Base-by-base conservation (phyloP, 2,113 vertebrate genomes). In the Thunnus maccoyii region DNA sequence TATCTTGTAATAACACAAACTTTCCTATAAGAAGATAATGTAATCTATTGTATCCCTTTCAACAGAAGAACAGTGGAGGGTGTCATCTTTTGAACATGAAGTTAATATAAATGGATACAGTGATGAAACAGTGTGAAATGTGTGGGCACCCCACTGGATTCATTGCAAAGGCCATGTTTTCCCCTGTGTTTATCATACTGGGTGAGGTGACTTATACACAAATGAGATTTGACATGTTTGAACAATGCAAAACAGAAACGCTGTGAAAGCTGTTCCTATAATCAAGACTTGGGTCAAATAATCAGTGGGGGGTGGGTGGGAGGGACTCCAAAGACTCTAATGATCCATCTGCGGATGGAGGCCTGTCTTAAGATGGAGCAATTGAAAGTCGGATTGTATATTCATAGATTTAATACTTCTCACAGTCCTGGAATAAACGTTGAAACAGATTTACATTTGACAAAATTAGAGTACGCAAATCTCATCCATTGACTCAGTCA, bases 111-210 rank as follows among this genome's bases (percentile, higher is more conserved):
- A 79, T 64, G 68, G 88, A 84, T 86, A 80, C n/a, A 10, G 72
- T 92, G 89, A 92, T 91, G 91, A 88, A 89, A 93, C 25, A 1
- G 47, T 50, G 64, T 82, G 90, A 90, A 93, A 93, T 67, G 61
- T 74, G 77, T 2, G 20, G 51, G 58, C 51, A 50, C 48, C 80
- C 72, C n/a, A 14, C 64, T 72, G 83, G n/a, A 52, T 70, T 70
- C 13, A 0, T 3, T 82, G 67, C 66, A 70, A 77, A 78, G 61
- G 51, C 72, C 75, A 63, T 46, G 47, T 85, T 83, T 72, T 30
- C 66, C 70, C 52, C 17, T 10, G 69, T 22, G 66, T 83, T 79
- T 20, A 80, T 81, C 68, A 67, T 7, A 73, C 44, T 20, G 14
- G 30, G 18, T 14, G 65, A 78, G 66, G 51, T 79, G 79, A 82